Evolutionary conservation across 2,888 invertebrate genomes (phyloP).

Genomic region (Podabrus alpinus): DNA sequence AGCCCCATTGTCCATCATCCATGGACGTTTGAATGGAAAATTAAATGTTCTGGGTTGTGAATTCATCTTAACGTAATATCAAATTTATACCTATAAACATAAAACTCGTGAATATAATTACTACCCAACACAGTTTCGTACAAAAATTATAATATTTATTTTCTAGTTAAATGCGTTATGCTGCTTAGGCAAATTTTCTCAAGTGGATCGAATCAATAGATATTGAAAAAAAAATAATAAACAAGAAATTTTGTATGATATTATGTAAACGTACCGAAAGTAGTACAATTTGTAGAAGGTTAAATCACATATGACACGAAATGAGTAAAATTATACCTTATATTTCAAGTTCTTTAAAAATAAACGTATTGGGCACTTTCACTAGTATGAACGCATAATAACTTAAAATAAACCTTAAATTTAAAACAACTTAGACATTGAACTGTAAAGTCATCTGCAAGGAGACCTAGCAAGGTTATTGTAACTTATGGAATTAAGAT

Average conservation of each 20-base stretch:
- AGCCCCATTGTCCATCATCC: constrained; percentile 74
- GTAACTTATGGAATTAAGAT: neutral
- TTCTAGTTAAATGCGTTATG: neutral
- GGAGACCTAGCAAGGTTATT: neutral
- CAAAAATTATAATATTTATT: neutral
- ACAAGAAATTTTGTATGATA: neutral
- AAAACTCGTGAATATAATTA: neutral
- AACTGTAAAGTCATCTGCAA: neutral
- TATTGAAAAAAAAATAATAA: neutral
- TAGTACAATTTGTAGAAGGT: neutral
- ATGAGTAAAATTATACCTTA: no score
- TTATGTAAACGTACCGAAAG: neutral
- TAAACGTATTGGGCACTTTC: neutral
- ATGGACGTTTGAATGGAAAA: constrained; percentile 60
- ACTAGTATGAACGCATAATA: neutral
- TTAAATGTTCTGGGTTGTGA: constrained; percentile 18
- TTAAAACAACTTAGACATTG: neutral
- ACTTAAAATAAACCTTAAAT: neutral
- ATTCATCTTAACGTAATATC: constrained; percentile 5
- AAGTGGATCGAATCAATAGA: neutral
- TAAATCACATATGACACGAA: no score
- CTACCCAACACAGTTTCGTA: neutral
- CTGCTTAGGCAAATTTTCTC: neutral
- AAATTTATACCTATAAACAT: neutral
- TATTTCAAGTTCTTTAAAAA: neutral